Conservation (phyloP, 2,888 invertebrate species). For the Glomeris marginata region DNA sequence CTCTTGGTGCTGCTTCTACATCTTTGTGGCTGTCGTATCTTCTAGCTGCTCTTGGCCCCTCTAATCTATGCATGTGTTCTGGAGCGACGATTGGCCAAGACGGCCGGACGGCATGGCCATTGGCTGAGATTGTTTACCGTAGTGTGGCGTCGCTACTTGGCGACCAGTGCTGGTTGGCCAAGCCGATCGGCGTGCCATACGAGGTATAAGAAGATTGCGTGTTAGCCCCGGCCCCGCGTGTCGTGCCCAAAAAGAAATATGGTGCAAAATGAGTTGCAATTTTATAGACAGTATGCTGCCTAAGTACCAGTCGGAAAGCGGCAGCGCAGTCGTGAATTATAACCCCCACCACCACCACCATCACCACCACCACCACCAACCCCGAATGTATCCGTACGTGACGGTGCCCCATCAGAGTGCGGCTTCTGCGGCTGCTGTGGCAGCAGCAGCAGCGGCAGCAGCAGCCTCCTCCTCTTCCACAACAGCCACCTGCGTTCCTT, state of each 20-base stretch:
- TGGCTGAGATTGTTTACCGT: conserved; percentile 13
- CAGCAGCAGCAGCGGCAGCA: conserved; percentile 45
- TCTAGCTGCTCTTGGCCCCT: no score
- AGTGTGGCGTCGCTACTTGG: neutral
- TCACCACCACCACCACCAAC: conserved; percentile 24
- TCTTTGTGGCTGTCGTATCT: no score
- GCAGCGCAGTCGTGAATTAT: conserved; percentile 33
- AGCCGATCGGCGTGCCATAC: neutral
- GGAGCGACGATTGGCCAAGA: no score
- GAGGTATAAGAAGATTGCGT: no score
- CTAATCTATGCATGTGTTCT: no score
- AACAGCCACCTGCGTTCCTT: conserved; percentile 38
- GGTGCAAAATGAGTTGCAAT: conserved; percentile 78
- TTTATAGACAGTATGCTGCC: conserved; percentile 97
- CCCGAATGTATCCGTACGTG: conserved; percentile 87
- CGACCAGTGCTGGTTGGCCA: neutral
- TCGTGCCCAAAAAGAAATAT: conserved; percentile 18
- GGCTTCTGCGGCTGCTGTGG: conserved; percentile 41
- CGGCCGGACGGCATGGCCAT: neutral
- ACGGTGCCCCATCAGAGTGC: conserved; percentile 44
- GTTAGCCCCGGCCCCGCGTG: neutral
- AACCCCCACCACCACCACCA: conserved; percentile 29
- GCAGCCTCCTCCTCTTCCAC: conserved; percentile 40
- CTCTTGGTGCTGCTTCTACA: no score
- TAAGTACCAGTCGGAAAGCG: conserved; percentile 55